Evolutionary conservation across 2,797 vertebrate genomes (phyloP), one percentile per base, ranked within the genome.

Genomic region (Pangasius sanitwongsei): DNA sequence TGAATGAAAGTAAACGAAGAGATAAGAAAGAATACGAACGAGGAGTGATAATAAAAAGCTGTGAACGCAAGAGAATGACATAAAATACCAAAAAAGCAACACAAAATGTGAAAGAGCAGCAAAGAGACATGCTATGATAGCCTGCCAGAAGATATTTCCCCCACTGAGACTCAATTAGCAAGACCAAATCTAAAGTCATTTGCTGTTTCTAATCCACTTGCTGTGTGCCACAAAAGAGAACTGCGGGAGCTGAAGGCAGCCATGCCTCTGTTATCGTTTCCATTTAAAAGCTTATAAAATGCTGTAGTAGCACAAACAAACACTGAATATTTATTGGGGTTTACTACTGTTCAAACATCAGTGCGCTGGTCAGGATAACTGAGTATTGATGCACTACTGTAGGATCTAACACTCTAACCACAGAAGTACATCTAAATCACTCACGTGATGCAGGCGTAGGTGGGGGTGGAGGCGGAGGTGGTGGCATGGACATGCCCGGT

Each of bases 381-480:
- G 25, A 41, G 44, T 18, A 44, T 18, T 31, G 25, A 48, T 80
- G 8, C 9, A n/a, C 31, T 77, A 65, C 16, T 15, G n/a, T 8
- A 28, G 6, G 18, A 67, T 53, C 15, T 1, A 75, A 34, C 18
- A 23, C 23, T 37, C 50, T 53, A 55, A 41, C 13, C 67, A 78
- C 4, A 69, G 28, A 80, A 23, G 1, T 61, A 75, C 31, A 16
- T 78, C 23, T 85, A 87, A 75, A 81, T 72, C 15, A 83, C 90
- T 92, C 37, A 92, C 91, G 1, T 53, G 89, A 53, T 25, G 48
- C 80, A 8, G 86, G 65, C 87, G 90, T 70, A 2, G 88, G 96
- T 0, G 97, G 96, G 0, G 97, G 96, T 0, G 97, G 96, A 0
- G 97, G 97, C 0, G 97, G 96, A 0, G 96, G 96, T 0, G 96